These are phyloP conservation scores for Carapus acus DNA, from an alignment of 2,797 vertebrate genomes.

Conservation along the genomic window DNA sequence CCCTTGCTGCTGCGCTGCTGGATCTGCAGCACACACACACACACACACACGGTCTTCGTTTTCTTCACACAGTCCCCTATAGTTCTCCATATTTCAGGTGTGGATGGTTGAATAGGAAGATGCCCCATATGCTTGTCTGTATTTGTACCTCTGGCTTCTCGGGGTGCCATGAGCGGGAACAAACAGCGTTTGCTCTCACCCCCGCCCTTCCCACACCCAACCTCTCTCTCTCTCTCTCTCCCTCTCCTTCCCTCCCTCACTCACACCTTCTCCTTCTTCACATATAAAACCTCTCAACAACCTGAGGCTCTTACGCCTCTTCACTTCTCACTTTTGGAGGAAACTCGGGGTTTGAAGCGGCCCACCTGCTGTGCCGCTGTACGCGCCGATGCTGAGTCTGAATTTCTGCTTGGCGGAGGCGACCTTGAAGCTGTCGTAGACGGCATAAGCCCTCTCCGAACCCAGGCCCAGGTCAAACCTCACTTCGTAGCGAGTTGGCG, in stretches of 20 bases:
- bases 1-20: slow-evolving; percentile 19
- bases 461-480: slow-evolving; percentile 74
- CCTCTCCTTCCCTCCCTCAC: too few relatives aligned
- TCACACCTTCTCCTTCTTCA: too few relatives aligned
- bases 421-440: slow-evolving; percentile 79
- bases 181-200: slow-evolving; percentile 14
- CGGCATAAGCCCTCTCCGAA: slow-evolving; percentile 74
- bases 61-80: slow-evolving; percentile 18
- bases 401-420: slow-evolving; percentile 80
- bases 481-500: slow-evolving; percentile 72
- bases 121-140: slow-evolving; percentile 21
- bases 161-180: slow-evolving; percentile 14
- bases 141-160: slow-evolving; percentile 30
- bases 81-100: slow-evolving; percentile 28
- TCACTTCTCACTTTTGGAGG: too few relatives aligned
- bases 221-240: not conserved
- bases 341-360: too few relatives aligned
- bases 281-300: too few relatives aligned
- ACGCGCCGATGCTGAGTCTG: slow-evolving; percentile 77
- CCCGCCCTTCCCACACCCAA: slow-evolving; percentile 22
- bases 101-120: too few relatives aligned
- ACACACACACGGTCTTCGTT: slow-evolving; percentile 16
- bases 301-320: too few relatives aligned
- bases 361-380: slow-evolving; percentile 82
- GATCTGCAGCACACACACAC: too few relatives aligned